Percentiles rank a stretch among this genome's conserved stretches.
Conservation (phyloP, 2,113 vertebrate species). For the Macquaria australasica region DNA sequence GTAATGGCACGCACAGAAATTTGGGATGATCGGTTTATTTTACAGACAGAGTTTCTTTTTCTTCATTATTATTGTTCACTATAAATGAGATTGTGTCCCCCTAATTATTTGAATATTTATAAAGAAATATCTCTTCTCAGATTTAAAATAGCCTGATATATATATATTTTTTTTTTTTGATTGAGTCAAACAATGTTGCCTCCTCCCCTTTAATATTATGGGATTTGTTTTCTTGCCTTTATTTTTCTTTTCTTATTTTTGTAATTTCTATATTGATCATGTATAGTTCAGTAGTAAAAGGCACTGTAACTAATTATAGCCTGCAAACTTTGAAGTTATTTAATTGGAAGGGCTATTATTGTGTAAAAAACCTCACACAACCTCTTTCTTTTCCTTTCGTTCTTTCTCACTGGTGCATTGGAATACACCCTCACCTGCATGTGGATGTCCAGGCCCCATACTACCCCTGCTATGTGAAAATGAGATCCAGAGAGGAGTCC, state of each 20-base stretch:
- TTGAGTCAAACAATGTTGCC: background rate
- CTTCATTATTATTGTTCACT: background rate
- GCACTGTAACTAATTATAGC: background rate
- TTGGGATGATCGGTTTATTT: background rate
- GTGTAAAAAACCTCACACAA: background rate
- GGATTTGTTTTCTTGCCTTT: background rate
- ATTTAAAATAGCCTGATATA: background rate
- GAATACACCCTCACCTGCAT: constrained; percentile 54
- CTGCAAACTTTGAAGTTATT: background rate
- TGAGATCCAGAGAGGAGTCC: constrained; percentile 78
- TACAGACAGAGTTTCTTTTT: background rate
- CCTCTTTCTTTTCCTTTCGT: background rate
- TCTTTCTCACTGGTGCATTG: background rate
- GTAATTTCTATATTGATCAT: background rate
- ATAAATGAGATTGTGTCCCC: background rate
- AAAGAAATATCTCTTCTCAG: background rate
- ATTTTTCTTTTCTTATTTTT: background rate
- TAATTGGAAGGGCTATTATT: background rate
- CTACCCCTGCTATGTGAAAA: constrained; percentile 80
- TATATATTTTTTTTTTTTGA: background rate
- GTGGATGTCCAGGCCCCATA: constrained; percentile 56
- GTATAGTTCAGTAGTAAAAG: background rate
- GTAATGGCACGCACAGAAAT: constrained; percentile 31
- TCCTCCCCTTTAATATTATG: too few relatives aligned
- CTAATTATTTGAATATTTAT: background rate